A percentile compares a stretch with the other conserved stretches of the same genome.
phyloP scores from a whole-genome alignment of 2,888 invertebrate species.

The Pseudococcus longispinus region DNA sequence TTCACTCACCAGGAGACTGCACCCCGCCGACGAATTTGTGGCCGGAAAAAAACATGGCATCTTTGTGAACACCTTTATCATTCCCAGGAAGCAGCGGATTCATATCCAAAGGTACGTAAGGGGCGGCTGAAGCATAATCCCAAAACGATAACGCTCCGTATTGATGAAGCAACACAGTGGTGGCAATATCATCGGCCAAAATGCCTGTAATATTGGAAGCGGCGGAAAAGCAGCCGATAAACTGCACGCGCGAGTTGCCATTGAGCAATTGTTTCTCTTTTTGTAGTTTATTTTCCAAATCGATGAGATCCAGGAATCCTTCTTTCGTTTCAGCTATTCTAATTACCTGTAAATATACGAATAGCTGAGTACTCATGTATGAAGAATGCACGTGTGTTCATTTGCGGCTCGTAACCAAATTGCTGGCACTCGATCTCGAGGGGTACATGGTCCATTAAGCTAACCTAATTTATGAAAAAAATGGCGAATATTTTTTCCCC shows the following conservation, averaged over 20 bases:
- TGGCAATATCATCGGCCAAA: slow-evolving; percentile 81
- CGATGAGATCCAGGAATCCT: slow-evolving; percentile 79
- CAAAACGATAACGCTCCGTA: slow-evolving; percentile 85
- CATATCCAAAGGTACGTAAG: slow-evolving; percentile 81
- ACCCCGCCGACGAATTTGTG: slow-evolving; percentile 92
- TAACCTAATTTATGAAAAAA: slow-evolving; percentile 25
- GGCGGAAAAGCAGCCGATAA: slow-evolving; percentile 86
- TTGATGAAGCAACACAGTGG: slow-evolving; percentile 80
- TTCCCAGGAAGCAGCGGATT: slow-evolving; percentile 78
- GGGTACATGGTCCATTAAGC: neutral
- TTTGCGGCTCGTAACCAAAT: neutral
- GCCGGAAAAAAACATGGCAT: slow-evolving; percentile 86
- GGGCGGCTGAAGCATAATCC: slow-evolving; percentile 87
- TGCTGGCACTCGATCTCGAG: neutral
- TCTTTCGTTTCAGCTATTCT: slow-evolving; percentile 79
- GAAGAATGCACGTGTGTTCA: neutral
- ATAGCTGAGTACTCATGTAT: neutral
- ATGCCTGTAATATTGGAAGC: slow-evolving; percentile 90
- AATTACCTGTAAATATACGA: slow-evolving; percentile 69
- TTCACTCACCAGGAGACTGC: slow-evolving; percentile 74
- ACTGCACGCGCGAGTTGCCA: slow-evolving; percentile 67
- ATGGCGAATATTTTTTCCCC: neutral
- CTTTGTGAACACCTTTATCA: slow-evolving; percentile 77
- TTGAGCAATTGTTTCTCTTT: slow-evolving; percentile 69
- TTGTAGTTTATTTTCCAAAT: slow-evolving; percentile 67